These are phyloP conservation scores for Aurelia sp. DNA, from an alignment of 30 jellyfish, hydroid and myxozoan genomes.

Conservation along the genomic window DNA sequence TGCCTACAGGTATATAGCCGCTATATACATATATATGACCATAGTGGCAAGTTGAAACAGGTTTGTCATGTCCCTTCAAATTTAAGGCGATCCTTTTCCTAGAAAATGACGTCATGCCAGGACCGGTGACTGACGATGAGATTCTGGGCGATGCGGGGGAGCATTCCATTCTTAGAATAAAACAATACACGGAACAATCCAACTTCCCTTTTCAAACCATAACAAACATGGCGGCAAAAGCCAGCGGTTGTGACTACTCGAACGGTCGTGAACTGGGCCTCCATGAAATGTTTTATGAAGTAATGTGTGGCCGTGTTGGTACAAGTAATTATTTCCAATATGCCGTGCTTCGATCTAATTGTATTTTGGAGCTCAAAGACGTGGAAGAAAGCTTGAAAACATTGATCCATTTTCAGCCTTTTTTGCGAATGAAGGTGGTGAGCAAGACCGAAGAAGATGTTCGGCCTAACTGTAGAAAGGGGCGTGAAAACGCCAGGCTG, in stretches of 20 bases:
- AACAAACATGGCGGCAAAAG: not conserved
- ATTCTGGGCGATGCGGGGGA: too few species aligned
- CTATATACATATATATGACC: too few species aligned
- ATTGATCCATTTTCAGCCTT: conserved; percentile 50
- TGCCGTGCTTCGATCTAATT: conserved; percentile 22
- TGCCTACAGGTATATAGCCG: too few species aligned
- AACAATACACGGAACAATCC: too few species aligned
- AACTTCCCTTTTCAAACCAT: too few species aligned
- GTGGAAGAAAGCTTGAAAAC: conserved; percentile 17
- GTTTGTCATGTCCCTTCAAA: too few species aligned
- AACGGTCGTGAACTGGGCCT: conserved; percentile 44
- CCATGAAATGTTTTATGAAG: conserved; percentile 23
- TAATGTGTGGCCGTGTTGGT: conserved; percentile 2
- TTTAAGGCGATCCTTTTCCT: too few species aligned
- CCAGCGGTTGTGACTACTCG: not conserved
- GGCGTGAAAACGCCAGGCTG: conserved; percentile 10
- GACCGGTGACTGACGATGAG: too few species aligned
- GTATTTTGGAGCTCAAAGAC: conserved; percentile 11
- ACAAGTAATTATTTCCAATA: conserved; percentile 36
- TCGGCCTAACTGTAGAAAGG: conserved; percentile 7
- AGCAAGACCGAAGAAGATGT: not conserved
- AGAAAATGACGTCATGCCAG: too few species aligned
- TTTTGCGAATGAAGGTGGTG: conserved; percentile 46
- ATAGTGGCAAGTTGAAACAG: too few species aligned
- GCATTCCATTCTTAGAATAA: too few species aligned